Conservation (phyloP, 2,113 vertebrate species). For the Plotosus lineatus region DNA sequence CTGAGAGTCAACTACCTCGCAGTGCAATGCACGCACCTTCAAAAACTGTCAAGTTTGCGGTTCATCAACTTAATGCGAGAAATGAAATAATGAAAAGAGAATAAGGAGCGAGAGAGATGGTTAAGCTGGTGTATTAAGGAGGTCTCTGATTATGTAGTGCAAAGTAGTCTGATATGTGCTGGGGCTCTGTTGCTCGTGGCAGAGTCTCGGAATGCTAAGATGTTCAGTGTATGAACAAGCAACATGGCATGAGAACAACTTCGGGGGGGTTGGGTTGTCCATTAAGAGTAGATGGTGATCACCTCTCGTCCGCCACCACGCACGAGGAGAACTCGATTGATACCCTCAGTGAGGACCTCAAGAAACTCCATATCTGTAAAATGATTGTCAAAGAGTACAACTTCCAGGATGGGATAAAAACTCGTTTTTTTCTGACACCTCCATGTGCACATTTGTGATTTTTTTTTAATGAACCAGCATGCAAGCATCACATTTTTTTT, state of each 20-base stretch:
- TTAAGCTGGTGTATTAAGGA: conserved; percentile 53
- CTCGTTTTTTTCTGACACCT: not conserved
- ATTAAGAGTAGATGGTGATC: conserved; percentile 99
- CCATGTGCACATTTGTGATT: too few species aligned
- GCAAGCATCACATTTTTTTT: too few species aligned
- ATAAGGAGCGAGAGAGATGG: conserved; percentile 23
- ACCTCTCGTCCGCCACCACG: conserved; percentile 96
- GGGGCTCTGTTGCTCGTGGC: conserved; percentile 53
- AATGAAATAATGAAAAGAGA: not conserved
- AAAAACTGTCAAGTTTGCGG: not conserved
- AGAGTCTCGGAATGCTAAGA: conserved; percentile 24
- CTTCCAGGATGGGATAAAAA: not conserved
- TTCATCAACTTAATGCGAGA: not conserved
- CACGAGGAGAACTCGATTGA: conserved; percentile 94
- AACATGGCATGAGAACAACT: conserved; percentile 33
- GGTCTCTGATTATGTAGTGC: conserved; percentile 53
- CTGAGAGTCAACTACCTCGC: not conserved
- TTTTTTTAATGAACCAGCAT: too few species aligned
- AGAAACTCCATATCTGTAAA: conserved; percentile 96
- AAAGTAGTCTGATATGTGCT: conserved; percentile 58
- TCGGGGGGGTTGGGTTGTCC: conserved; percentile 25
- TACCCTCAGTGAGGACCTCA: conserved; percentile 93
- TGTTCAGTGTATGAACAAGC: conserved; percentile 33
- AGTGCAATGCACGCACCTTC: not conserved
- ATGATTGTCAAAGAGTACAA: conserved; percentile 68